These are phyloP conservation scores for Merops nubicus DNA, from an alignment of 2,113 vertebrate species.

Conservation along the genomic window DNA sequence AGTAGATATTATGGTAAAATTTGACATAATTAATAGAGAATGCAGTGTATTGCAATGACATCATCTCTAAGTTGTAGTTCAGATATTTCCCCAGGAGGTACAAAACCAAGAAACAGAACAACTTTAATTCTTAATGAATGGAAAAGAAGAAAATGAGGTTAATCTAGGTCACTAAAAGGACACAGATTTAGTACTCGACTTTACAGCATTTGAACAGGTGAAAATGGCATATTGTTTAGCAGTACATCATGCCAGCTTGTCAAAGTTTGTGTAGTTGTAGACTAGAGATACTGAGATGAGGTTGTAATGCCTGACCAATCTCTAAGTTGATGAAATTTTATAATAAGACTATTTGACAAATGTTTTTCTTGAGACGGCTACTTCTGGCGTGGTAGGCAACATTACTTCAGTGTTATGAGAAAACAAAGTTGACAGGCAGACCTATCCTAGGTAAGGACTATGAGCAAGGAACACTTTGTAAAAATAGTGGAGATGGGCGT, in stretches of 20 bases:
- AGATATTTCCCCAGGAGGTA: background rate
- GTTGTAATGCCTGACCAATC: background rate
- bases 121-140: background rate
- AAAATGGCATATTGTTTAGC: background rate
- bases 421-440: background rate
- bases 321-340: background rate
- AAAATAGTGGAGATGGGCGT: background rate
- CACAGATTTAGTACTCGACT: background rate
- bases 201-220: background rate
- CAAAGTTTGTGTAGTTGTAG: background rate
- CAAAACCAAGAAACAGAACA: background rate
- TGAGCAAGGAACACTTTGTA: background rate
- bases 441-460: background rate
- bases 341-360: background rate
- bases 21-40: background rate
- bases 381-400: background rate
- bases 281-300: background rate
- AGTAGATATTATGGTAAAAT: background rate
- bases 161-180: background rate
- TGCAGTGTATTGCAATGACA: background rate
- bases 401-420: background rate
- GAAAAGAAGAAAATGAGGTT: background rate
- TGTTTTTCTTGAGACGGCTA: background rate
- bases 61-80: background rate
- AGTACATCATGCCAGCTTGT: background rate